Evolutionary conservation across 2,797 vertebrate species (phyloP).

Genomic region (Eulemur coronatus): DNA sequence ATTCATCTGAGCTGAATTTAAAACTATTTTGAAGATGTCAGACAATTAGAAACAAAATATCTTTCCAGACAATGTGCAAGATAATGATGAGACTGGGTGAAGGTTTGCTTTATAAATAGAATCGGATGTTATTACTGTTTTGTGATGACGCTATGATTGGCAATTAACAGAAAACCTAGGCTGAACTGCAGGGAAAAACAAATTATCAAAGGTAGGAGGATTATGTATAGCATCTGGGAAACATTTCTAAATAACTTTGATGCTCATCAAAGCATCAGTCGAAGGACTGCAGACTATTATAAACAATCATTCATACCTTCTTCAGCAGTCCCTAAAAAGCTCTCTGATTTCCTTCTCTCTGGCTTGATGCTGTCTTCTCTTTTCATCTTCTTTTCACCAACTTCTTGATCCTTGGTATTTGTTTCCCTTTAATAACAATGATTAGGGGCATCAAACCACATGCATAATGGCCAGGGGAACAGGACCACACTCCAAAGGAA

Average conservation of each 20-base stretch:
- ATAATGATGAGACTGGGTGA: not conserved
- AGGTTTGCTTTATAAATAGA: constrained; percentile 45
- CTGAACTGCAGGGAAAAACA: constrained; percentile 13
- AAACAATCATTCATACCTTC: constrained; percentile 61
- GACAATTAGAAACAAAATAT: constrained; percentile 52
- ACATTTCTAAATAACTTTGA: constrained; percentile 34
- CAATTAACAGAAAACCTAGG: constrained; percentile 55
- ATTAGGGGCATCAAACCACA: constrained; percentile 28
- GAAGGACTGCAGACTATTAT: not conserved
- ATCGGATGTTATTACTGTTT: constrained; percentile 14
- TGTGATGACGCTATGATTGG: constrained; percentile 36
- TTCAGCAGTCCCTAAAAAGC: constrained; percentile 65
- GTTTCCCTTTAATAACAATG: constrained; percentile 81
- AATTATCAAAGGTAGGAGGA: not conserved
- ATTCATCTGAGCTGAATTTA: constrained; percentile 49
- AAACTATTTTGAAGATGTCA: constrained; percentile 42
- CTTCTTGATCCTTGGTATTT: constrained; percentile 60
- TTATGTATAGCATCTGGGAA: not conserved
- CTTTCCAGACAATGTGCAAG: constrained; percentile 5
- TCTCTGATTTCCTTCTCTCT: constrained; percentile 59
- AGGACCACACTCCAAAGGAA: not conserved
- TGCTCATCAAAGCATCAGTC: not conserved
- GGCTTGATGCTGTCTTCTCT: constrained; percentile 48
- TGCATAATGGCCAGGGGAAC: not conserved
- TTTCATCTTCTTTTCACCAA: constrained; percentile 70